Evolutionary conservation across 2,113 vertebrate genomes (phyloP).

Genomic region (Eretmochelys imbricata): DNA sequence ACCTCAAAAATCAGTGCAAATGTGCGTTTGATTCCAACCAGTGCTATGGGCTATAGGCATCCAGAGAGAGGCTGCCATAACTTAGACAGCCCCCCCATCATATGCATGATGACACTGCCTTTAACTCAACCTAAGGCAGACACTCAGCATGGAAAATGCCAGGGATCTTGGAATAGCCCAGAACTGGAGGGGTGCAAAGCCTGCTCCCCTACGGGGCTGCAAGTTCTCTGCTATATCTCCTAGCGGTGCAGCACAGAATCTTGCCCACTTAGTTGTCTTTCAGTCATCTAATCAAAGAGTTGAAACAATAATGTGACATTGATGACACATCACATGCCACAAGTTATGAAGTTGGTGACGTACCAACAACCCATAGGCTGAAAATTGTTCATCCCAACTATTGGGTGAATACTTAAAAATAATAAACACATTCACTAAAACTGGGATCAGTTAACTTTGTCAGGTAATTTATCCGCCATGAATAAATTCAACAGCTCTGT

Average conservation of each 20-base stretch:
- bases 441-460: background rate
- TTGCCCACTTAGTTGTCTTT: background rate
- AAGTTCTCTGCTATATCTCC: background rate
- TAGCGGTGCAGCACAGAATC: background rate
- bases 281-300: background rate
- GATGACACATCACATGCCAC: background rate
- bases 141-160: background rate
- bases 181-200: rapidly evolving
- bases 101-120: too few relatives aligned
- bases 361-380: background rate
- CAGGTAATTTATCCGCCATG: background rate
- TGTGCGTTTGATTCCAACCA: background rate
- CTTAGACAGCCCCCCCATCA: too few relatives aligned
- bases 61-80: background rate
- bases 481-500: background rate
- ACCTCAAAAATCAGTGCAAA: background rate
- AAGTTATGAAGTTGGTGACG: background rate
- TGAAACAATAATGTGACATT: background rate
- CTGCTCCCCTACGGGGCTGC: background rate
- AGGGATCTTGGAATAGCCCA: background rate
- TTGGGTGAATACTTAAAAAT: background rate
- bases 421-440: background rate
- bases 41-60: background rate
- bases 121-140: too few relatives aligned
- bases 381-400: background rate